Conservation (phyloP, 2,888 invertebrate species). For the Alloscopus bannaensis region DNA sequence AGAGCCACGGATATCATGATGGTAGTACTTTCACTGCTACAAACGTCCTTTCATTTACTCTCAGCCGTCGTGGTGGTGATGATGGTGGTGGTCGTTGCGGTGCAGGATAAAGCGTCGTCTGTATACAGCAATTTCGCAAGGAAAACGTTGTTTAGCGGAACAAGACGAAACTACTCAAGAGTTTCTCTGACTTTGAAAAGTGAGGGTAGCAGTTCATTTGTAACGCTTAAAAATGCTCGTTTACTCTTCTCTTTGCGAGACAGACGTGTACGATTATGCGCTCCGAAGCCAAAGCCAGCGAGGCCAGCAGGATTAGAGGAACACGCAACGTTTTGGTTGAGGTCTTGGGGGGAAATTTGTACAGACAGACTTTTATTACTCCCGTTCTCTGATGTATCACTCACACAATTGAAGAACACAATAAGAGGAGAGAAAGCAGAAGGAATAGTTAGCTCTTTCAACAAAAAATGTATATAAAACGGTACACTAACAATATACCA, state of each 20-base stretch:
- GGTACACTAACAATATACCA: too few relatives aligned
- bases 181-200: conserved; percentile 50
- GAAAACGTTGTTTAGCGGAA: conserved; percentile 18
- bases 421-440: background rate
- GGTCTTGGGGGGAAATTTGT: conserved; percentile 5
- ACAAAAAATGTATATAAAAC: too few relatives aligned
- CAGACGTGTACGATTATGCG: background rate
- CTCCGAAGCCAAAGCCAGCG: too few relatives aligned
- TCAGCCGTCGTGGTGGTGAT: background rate
- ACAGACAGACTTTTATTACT: conserved; percentile 1
- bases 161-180: background rate
- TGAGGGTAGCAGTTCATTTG: conserved; percentile 41
- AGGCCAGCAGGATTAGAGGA: conserved; percentile 16
- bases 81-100: conserved; percentile 27
- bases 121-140: conserved; percentile 39
- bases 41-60: too few relatives aligned
- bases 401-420: background rate
- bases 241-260: conserved; percentile 20
- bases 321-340: background rate
- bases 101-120: conserved; percentile 12
- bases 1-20: too few relatives aligned
- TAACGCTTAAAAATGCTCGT: conserved; percentile 38
- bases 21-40: too few relatives aligned
- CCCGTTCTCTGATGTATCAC: background rate
- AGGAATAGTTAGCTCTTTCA: background rate